Conservation (phyloP, 2,113 vertebrate genomes). For the Asarcornis scutulata region DNA sequence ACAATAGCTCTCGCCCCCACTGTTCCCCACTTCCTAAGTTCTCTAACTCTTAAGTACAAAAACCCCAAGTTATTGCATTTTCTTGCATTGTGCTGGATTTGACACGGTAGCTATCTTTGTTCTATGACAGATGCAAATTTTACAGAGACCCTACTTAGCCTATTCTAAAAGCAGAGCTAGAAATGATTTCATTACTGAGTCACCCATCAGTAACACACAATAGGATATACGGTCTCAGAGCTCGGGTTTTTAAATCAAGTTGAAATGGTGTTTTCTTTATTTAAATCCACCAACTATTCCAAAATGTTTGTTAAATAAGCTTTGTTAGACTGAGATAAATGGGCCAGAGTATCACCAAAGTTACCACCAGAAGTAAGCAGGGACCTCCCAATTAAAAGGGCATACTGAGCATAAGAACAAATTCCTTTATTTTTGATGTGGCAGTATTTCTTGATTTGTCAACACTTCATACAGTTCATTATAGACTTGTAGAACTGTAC, state of each 20-base stretch:
- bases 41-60: background rate
- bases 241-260: background rate
- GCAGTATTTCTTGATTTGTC: background rate
- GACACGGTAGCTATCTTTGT: background rate
- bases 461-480: background rate
- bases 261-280: background rate
- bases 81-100: background rate
- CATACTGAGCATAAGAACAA: background rate
- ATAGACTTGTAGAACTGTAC: background rate
- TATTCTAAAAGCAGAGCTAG: background rate
- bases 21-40: background rate
- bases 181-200: background rate
- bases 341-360: background rate
- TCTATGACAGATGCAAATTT: accelerated
- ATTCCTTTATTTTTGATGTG: background rate
- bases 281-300: background rate
- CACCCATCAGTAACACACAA: background rate
- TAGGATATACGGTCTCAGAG: accelerated
- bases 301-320: background rate
- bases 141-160: background rate
- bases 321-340: background rate
- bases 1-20: background rate
- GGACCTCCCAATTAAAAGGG: background rate
- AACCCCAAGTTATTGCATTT: background rate
- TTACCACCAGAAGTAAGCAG: background rate